Conservation (phyloP, 2,888 invertebrate species). For the Acanthococcus lagerstroemiae region DNA sequence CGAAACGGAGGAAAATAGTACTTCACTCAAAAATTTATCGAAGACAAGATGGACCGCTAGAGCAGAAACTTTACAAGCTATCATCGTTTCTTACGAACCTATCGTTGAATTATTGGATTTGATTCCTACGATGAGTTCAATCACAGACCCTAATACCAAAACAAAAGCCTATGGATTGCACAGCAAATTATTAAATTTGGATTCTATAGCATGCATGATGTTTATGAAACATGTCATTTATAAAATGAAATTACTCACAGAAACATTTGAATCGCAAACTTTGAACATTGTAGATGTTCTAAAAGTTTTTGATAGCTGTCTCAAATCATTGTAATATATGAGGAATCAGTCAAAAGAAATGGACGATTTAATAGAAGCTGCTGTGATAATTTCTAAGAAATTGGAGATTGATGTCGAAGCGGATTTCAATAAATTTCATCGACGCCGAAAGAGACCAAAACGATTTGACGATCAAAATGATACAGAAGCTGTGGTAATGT, state of each 20-base stretch:
- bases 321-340: conserved; percentile 6
- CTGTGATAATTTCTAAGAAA: neutral
- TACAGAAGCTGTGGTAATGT: neutral
- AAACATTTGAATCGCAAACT: conserved; percentile 5
- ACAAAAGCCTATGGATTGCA: conserved; percentile 2
- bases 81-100: conserved; percentile 3
- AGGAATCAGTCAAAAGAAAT: neutral
- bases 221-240: conserved; percentile 15
- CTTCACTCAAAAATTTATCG: conserved; percentile 5
- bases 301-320: neutral
- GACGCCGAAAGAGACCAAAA: neutral
- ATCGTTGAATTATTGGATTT: conserved; percentile 3
- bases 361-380: neutral
- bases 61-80: conserved; percentile 13
- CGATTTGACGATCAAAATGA: neutral
- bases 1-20: no score
- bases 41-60: conserved; percentile 12
- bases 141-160: conserved; percentile 5
- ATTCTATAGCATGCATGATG: conserved; percentile 8
- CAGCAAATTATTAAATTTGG: conserved; percentile 13
- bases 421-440: neutral
- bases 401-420: neutral
- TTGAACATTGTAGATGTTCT: neutral
- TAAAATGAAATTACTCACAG: conserved; percentile 16
- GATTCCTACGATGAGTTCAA: neutral